Base-by-base conservation (phyloP, 1,140 invertebrate genomes). In the Eufriesea mexicana region DNA sequence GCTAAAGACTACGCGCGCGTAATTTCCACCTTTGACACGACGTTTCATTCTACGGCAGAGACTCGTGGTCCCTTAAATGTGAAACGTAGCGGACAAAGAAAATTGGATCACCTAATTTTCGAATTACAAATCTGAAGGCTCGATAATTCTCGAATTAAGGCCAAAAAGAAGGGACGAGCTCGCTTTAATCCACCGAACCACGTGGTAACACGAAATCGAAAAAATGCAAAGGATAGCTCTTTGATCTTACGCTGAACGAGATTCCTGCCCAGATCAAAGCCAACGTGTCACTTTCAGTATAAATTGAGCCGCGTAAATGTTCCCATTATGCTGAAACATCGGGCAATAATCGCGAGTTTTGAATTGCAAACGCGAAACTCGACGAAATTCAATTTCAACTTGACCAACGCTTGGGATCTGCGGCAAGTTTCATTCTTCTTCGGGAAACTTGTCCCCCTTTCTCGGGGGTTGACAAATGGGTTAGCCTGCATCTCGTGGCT, bases 211-310 rank as follows among this genome's bases (percentile, higher is more conserved):
- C n/a, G 57, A 54, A 23, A 28, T 25, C 14, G 35, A 42, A 72
- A 73, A 51, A 49, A 16, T 25, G 47, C 14, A 67, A 68, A 68
- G 76, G 47, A 51, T 51, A 35, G 16, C 14, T 49, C 28, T 82
- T 82, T 82, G 72, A 82, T 76, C 47, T 20, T 6, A 23, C 51
- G 28, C n/a, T 76, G 7, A 66, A 82, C 73, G 16, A 49, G 72
- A 76, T 82, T 82, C 76, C 54, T 45, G 62, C 9, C 7, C 28
- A 59, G 72, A 76, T 82, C 79, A 82, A 82, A 82, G 79, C 18
- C 42, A 42, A 25, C 49, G 59, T 67, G 18, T 35, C n/a, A 67
- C 51, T 82, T 45, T 55, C 20, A 35, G 79, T 42, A 62, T 80
- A 47, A 81, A 81, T 81, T 81, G 74, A 25, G 7, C 79, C 35